Evolutionary conservation across 1,140 invertebrate species (phyloP).

Genomic region (Pseudomyrmex gracilis): DNA sequence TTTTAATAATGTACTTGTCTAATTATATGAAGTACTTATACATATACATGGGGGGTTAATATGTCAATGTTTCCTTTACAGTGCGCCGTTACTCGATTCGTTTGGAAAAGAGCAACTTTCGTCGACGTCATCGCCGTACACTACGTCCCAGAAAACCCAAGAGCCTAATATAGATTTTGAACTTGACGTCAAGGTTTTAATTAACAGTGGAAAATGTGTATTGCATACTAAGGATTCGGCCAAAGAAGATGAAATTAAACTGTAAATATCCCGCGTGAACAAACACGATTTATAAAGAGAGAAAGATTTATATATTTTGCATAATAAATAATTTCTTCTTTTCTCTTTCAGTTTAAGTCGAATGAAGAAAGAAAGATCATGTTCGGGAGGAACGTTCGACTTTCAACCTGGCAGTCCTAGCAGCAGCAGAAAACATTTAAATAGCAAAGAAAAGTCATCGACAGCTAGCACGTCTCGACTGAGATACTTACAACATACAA

Average conservation of each 20-base stretch:
- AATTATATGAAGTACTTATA: conserved; percentile 14
- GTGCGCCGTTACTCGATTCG: conserved; percentile 80
- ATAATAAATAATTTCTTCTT: background rate
- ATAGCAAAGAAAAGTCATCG: conserved; percentile 83
- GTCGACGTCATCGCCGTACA: conserved; percentile 82
- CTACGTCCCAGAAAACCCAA: conserved; percentile 88
- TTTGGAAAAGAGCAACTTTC: conserved; percentile 81
- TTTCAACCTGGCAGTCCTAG: conserved; percentile 87
- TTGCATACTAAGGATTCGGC: conserved; percentile 95
- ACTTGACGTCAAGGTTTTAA: conserved; percentile 97
- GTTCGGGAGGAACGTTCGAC: conserved; percentile 90
- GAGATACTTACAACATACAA: conserved; percentile 83
- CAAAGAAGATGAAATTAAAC: conserved; percentile 90
- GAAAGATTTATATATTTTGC: conserved; percentile 11
- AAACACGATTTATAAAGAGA: conserved; percentile 3
- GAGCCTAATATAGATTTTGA: conserved; percentile 99
- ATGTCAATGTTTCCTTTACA: conserved; percentile 63
- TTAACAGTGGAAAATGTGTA: conserved; percentile 98
- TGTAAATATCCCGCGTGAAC: conserved; percentile 84
- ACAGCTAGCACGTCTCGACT: conserved; percentile 84
- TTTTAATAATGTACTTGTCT: conserved; percentile 13
- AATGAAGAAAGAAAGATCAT: conserved; percentile 90
- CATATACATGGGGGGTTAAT: too few species aligned
- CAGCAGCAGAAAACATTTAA: conserved; percentile 83
- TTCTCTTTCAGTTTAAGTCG: conserved; percentile 82